phyloP scores from a whole-genome alignment of 2,888 invertebrate genomes.

The Tipula unca region DNA sequence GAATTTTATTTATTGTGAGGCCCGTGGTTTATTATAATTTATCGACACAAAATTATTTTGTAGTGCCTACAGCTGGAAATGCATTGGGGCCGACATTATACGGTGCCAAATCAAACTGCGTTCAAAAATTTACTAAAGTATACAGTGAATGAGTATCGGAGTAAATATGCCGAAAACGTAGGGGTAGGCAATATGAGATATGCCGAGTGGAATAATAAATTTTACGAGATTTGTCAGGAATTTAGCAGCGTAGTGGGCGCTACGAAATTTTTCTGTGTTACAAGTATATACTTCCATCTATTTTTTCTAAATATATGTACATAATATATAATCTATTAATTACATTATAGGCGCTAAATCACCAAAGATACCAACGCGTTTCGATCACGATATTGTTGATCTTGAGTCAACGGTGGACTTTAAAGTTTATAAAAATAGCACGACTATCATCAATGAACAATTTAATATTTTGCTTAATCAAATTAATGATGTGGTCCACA shows the following conservation, averaged over 20 bases:
- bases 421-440: neutral
- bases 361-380: neutral
- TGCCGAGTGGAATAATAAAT: neutral
- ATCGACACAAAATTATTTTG: neutral
- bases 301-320: neutral
- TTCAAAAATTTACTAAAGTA: neutral
- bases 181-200: neutral
- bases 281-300: neutral
- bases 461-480: neutral
- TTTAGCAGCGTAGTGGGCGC: neutral
- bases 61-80: neutral
- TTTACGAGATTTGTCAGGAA: neutral
- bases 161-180: neutral
- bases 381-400: neutral
- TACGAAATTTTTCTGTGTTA: neutral
- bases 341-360: neutral
- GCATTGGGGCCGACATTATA: neutral
- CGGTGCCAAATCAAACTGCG: neutral
- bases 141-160: neutral
- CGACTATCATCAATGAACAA: neutral
- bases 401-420: neutral
- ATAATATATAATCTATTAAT: neutral
- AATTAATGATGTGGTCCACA: neutral
- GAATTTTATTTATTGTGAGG: too few relatives aligned
- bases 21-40: too few relatives aligned